A percentile compares a stretch with the other conserved stretches of the same genome.
Conservation (phyloP, 2,888 invertebrate genomes). For the Apomyelois bistriatella region DNA sequence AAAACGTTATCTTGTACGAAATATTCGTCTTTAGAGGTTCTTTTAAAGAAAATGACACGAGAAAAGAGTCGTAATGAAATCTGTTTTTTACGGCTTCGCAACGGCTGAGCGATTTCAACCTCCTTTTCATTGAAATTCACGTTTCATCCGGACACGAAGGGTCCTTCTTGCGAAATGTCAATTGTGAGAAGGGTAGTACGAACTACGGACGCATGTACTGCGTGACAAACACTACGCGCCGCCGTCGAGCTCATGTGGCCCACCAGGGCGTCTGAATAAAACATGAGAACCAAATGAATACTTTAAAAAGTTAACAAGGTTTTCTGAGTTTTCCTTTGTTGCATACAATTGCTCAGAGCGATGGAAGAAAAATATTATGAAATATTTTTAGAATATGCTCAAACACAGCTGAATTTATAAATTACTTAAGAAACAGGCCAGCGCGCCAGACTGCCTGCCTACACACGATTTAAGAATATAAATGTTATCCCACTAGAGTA, state of each 20-base stretch:
- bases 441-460: too few species aligned
- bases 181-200: constrained; percentile 64
- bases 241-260: constrained; percentile 32
- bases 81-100: constrained; percentile 56
- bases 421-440: too few species aligned
- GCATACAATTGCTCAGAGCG: constrained; percentile 62
- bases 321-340: constrained; percentile 73
- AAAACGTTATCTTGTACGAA: constrained; percentile 51
- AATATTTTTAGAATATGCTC: too few species aligned
- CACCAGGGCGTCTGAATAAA: constrained; percentile 62
- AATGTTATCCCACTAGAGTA: too few species aligned
- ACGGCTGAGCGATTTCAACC: constrained; percentile 65
- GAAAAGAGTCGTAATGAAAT: constrained; percentile 68
- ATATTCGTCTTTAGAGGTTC: constrained; percentile 45
- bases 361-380: constrained; percentile 38
- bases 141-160: constrained; percentile 66
- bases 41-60: constrained; percentile 59
- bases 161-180: constrained; percentile 67
- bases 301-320: constrained; percentile 78
- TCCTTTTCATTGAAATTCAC: constrained; percentile 72
- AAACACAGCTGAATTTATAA: too few species aligned
- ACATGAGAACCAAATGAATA: constrained; percentile 66
- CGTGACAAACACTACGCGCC: constrained; percentile 45
- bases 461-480: too few species aligned
- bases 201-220: constrained; percentile 46